A percentile compares a stretch with the other conserved stretches of the same genome.
Conservation (phyloP, 1,140 invertebrate species). For the Plectrocnemia conspersa region DNA sequence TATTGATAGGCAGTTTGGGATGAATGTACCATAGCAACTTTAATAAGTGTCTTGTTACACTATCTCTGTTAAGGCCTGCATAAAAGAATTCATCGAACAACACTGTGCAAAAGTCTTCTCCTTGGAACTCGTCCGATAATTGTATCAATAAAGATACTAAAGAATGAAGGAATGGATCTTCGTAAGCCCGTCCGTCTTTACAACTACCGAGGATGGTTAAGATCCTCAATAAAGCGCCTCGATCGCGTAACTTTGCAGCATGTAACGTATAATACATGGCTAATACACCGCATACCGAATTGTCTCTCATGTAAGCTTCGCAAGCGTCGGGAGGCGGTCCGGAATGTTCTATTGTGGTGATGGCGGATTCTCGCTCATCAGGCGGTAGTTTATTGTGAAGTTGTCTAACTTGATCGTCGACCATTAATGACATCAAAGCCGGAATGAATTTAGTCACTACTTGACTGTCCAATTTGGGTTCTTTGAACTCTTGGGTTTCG, state of each 20-base stretch:
- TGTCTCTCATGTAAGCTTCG: slow-evolving; percentile 85
- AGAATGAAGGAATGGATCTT: slow-evolving; percentile 92
- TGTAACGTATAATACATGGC: slow-evolving; percentile 95
- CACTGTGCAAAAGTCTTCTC: slow-evolving; percentile 92
- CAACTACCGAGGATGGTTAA: slow-evolving; percentile 84
- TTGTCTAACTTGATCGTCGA: slow-evolving; percentile 90
- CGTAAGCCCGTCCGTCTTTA: slow-evolving; percentile 86
- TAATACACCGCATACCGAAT: slow-evolving; percentile 83
- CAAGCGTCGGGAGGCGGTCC: slow-evolving; percentile 89
- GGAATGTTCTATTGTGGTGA: slow-evolving; percentile 91
- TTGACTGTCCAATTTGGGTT: slow-evolving; percentile 88
- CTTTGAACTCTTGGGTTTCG: slow-evolving; percentile 91
- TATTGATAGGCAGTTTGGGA: slow-evolving; percentile 73
- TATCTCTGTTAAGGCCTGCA: slow-evolving; percentile 80
- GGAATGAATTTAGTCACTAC: slow-evolving; percentile 94
- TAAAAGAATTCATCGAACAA: slow-evolving; percentile 96
- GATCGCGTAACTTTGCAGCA: slow-evolving; percentile 74
- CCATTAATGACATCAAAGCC: slow-evolving; percentile 90
- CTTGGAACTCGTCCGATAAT: slow-evolving; percentile 86
- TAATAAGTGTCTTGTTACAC: slow-evolving; percentile 88
- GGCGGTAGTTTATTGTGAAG: slow-evolving; percentile 83
- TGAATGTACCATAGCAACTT: slow-evolving; percentile 91
- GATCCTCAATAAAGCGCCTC: slow-evolving; percentile 79
- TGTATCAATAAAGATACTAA: slow-evolving; percentile 84
- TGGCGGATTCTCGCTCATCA: slow-evolving; percentile 89